Evolutionary conservation across 2,113 vertebrate genomes (phyloP).

Genomic region (Piaya cayana): DNA sequence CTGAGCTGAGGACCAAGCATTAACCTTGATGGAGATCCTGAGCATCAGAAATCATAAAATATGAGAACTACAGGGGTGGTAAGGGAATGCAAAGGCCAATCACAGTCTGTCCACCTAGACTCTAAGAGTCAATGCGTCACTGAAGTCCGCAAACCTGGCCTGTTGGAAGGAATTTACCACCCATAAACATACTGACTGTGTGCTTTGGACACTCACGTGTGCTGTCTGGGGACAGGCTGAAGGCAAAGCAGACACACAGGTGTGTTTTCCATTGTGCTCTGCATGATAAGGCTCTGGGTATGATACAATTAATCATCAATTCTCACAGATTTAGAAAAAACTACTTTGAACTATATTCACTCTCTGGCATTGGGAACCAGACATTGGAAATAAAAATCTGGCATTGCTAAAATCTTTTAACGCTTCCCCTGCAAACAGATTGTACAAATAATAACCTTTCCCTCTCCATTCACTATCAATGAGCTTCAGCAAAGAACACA

Average conservation of each 20-base stretch:
- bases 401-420: background rate
- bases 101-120: background rate
- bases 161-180: background rate
- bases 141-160: background rate
- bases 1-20: background rate
- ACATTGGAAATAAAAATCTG: background rate
- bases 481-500: background rate
- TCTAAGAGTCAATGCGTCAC: background rate
- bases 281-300: background rate
- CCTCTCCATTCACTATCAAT: background rate
- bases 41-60: background rate
- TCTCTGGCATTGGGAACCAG: background rate
- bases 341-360: background rate
- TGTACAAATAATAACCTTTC: background rate
- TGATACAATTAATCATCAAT: background rate
- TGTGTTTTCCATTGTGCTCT: background rate
- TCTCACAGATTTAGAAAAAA: background rate
- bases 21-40: background rate
- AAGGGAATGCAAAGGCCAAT: background rate
- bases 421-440: background rate
- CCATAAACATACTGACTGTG: accelerated
- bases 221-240: background rate
- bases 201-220: accelerated
- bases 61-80: too few relatives aligned
- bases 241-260: background rate